These are phyloP conservation scores for Entomobrya proxima DNA, from an alignment of 2,888 invertebrate species.

Conservation along the genomic window DNA sequence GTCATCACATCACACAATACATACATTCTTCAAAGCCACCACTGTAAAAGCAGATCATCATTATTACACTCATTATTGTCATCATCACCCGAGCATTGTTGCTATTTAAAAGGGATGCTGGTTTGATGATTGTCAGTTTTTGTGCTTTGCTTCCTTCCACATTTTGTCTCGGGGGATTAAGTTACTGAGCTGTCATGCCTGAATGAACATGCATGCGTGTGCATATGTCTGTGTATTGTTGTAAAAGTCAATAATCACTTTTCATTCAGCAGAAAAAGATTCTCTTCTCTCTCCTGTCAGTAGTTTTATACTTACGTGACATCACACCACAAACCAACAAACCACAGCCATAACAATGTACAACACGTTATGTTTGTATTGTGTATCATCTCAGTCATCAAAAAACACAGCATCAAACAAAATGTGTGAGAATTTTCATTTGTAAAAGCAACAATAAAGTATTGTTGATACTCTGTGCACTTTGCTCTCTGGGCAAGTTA, in stretches of 20 bases:
- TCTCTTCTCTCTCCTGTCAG: neutral
- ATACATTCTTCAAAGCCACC: neutral
- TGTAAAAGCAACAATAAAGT: neutral
- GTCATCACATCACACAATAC: neutral
- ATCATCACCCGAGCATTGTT: too few species aligned
- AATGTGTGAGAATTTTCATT: constrained; percentile 13
- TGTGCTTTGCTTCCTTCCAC: neutral
- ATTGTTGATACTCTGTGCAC: neutral
- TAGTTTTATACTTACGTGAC: neutral
- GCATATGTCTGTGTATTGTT: neutral
- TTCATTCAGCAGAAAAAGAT: constrained; percentile 8
- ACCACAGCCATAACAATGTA: neutral
- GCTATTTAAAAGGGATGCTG: too few species aligned
- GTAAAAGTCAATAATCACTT: constrained; percentile 26
- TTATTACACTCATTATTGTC: too few species aligned
- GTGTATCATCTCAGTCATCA: neutral
- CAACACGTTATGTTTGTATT: neutral
- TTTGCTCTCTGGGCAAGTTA: neutral
- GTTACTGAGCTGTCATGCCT: constrained; percentile 47
- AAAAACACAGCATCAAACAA: constrained; percentile 1
- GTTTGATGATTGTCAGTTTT: constrained; percentile 28
- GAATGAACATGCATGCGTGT: constrained; percentile 17
- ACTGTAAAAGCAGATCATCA: too few species aligned
- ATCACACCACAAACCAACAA: neutral
- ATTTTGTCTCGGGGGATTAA: constrained; percentile 50